Evolutionary conservation across 2,113 vertebrate species (phyloP).

Genomic region (Pithys albifrons): DNA sequence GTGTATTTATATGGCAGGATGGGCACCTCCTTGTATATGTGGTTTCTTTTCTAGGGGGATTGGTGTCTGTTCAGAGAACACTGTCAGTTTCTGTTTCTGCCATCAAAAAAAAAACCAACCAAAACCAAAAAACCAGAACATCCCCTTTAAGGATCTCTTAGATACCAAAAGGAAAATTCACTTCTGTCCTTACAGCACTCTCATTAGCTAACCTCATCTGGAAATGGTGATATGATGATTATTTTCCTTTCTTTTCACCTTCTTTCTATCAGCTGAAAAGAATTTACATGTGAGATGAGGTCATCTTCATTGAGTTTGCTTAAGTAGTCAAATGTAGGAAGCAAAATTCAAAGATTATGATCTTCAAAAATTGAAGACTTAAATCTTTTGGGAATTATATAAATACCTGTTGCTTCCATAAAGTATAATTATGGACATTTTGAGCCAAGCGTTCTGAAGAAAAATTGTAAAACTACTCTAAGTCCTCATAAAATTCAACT

Average conservation of each 20-base stretch:
- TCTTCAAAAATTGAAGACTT: background rate
- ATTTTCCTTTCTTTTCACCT: background rate
- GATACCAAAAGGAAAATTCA: background rate
- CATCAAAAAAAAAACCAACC: background rate
- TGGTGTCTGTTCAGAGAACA: background rate
- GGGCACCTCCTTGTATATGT: background rate
- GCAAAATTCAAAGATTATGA: background rate
- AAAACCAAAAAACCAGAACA: background rate
- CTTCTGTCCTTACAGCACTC: background rate
- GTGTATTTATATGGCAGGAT: background rate
- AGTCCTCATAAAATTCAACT: background rate
- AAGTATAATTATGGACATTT: background rate
- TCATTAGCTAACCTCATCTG: background rate
- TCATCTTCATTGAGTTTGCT: background rate
- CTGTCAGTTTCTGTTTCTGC: background rate
- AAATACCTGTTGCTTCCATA: background rate
- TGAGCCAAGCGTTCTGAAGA: background rate
- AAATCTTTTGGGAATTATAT: background rate
- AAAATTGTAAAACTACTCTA: background rate
- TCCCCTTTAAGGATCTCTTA: background rate
- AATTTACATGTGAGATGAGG: background rate
- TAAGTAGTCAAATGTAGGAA: background rate
- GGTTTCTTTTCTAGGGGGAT: background rate
- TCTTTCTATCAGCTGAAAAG: background rate
- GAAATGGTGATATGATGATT: background rate